A percentile compares a stretch with the other conserved stretches of the same genome.
Evolutionary conservation across 2,113 vertebrate genomes (phyloP).

Genomic region (Orthonyx spaldingii): DNA sequence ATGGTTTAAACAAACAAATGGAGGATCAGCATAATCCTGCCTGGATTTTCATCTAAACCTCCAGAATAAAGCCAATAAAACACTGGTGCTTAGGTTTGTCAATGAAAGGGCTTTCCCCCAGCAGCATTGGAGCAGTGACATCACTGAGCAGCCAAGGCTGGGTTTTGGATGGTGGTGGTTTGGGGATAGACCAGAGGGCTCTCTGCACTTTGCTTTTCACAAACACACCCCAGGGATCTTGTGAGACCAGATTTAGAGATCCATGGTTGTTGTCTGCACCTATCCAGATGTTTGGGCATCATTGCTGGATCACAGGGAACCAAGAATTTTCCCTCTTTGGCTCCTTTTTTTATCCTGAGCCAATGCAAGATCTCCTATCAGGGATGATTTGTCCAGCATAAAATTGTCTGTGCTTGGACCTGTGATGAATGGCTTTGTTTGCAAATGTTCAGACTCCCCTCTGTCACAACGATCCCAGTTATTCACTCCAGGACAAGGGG

Average conservation of each 20-base stretch:
- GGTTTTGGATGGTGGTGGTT: not conserved
- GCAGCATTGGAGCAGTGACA: not conserved
- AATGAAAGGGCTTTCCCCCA: not conserved
- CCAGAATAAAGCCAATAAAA: constrained; percentile 16
- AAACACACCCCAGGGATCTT: not conserved
- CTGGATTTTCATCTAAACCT: constrained; percentile 19
- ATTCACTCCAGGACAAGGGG: not conserved
- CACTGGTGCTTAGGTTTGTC: not conserved
- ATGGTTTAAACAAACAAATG: not conserved
- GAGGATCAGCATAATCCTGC: not conserved
- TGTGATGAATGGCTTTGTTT: not conserved
- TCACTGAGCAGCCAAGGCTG: not conserved
- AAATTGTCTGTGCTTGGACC: not conserved
- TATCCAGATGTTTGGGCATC: not conserved
- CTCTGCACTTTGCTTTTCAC: constrained; percentile 14
- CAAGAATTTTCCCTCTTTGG: constrained; percentile 14
- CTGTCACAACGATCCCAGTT: not conserved
- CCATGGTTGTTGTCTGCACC: not conserved
- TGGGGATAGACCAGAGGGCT: constrained; percentile 10
- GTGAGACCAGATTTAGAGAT: not conserved
- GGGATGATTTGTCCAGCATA: not conserved
- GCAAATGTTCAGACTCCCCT: not conserved
- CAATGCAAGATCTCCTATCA: not conserved
- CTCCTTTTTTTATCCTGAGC: not conserved
- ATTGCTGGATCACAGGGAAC: not conserved